Base-by-base conservation (phyloP, 2,888 invertebrate species). In the Resseliella maxima region DNA sequence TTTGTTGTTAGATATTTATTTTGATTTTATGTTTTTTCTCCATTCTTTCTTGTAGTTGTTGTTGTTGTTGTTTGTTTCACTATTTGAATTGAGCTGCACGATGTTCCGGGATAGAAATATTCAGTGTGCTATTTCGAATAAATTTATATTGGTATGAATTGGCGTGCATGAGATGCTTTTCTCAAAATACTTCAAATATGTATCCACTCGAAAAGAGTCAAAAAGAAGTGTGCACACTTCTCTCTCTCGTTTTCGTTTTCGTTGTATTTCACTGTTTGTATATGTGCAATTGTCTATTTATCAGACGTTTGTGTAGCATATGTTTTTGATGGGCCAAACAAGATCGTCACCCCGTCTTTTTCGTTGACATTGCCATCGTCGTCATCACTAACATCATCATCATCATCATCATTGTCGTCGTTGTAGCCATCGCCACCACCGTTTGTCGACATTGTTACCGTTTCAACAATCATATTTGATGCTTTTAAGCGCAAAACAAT, bases 241-340 rank as follows among this genome's bases (percentile, higher is more conserved):
- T 5, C 31, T 27, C 27, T 15, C 24, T 12, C 31, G 31, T 72
- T 59, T n/a, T n/a, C n/a, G n/a, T n/a, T n/a, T n/a, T n/a, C n/a
- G n/a, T n/a, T n/a, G n/a, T n/a, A n/a, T n/a, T n/a, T n/a, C n/a
- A n/a, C 59, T 24, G 24, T 15, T 31, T 72, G 3, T 59, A 27
- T n/a, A 81, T 81, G 18, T 83, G 36, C 83, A 83, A 38, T 83
- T 83, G 38, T 38, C 83, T 83, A 83, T 83, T 83, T 83, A 83
- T 83, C 83, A 83, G 83, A 83, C 83, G 36, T 38, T 38, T 24
- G 38, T 83, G 41, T 24, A 83, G 83, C 83, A 83, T 83, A 83
- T 83, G 83, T 83, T 83, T 83, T 83, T 83, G 83, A 83, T 83
- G 83, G 36, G 83, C 83, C 38, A 36, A 83, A 83, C 38, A 72